Conservation (phyloP, 2,113 vertebrate genomes). For the Ciconia maguari region DNA sequence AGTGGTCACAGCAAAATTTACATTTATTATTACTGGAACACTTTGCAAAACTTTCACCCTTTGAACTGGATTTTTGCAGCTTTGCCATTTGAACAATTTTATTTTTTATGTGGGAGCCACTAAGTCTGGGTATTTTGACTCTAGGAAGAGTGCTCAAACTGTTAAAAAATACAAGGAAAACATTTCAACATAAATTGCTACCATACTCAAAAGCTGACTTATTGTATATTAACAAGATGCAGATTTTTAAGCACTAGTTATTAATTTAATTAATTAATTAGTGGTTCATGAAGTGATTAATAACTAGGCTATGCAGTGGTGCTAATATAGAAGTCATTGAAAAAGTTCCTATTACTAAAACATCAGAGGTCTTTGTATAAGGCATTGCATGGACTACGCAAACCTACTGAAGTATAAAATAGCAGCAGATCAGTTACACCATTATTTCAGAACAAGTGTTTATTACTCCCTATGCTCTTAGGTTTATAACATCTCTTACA, state of each 20-base stretch:
- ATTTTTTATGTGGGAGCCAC: neutral
- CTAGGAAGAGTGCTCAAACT: neutral
- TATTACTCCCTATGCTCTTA: neutral
- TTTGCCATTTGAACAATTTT: slow-evolving; percentile 12
- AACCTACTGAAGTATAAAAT: neutral
- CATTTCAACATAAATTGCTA: neutral
- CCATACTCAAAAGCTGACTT: neutral
- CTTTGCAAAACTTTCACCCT: slow-evolving; percentile 35
- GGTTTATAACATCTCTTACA: neutral
- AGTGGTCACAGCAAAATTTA: slow-evolving; percentile 60
- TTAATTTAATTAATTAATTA: neutral
- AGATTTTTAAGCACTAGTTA: neutral
- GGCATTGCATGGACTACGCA: neutral
- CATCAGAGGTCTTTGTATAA: neutral
- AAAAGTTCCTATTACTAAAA: neutral
- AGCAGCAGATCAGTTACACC: neutral
- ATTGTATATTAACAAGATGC: neutral
- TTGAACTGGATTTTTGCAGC: slow-evolving; percentile 27
- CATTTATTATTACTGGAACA: slow-evolving; percentile 52
- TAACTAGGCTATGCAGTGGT: neutral
- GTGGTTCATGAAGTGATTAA: neutral
- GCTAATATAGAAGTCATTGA: neutral
- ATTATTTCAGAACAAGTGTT: neutral
- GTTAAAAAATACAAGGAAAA: neutral
- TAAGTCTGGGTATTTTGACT: slow-evolving; percentile 30